These are phyloP conservation scores for Phrynocephalus forsythii DNA, from an alignment of 2,797 vertebrate genomes.

Conservation along the genomic window DNA sequence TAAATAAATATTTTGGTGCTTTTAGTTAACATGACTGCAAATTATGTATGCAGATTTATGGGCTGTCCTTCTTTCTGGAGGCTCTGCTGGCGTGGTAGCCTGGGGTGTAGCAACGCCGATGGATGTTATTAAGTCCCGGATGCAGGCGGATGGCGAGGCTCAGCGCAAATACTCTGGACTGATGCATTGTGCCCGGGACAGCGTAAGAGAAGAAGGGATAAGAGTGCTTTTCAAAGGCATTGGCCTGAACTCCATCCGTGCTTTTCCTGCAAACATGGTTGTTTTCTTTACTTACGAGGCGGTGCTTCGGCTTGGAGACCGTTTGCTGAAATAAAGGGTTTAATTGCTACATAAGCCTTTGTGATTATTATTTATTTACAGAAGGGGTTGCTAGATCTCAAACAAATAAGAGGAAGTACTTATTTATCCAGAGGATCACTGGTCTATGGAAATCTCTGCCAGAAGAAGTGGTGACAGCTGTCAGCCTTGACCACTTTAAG, in stretches of 20 bases:
- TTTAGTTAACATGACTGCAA: not conserved
- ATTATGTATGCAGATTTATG: conserved; percentile 77
- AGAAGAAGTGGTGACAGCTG: no score
- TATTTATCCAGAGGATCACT: no score
- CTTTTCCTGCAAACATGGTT: conserved; percentile 93
- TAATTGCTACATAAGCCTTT: not conserved
- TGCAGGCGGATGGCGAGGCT: conserved; percentile 86
- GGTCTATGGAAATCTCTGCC: no score
- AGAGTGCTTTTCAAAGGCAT: conserved; percentile 89
- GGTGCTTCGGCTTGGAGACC: conserved; percentile 73
- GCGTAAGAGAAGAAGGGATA: conserved; percentile 81
- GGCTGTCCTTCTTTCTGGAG: conserved; percentile 87
- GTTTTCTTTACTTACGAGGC: conserved; percentile 89
- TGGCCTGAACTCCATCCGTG: conserved; percentile 89
- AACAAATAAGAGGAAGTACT: no score
- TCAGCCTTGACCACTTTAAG: no score
- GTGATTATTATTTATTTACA: not conserved
- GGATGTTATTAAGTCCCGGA: conserved; percentile 93
- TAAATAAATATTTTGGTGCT: not conserved
- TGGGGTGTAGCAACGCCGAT: conserved; percentile 91
- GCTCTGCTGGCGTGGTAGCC: conserved; percentile 84
- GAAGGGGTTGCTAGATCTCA: not conserved
- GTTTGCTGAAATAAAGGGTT: conserved; percentile 49
- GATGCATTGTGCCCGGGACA: conserved; percentile 84
- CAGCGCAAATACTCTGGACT: conserved; percentile 84